Evolutionary conservation across 1,140 invertebrate genomes (phyloP).

Genomic region (Tetraneura akinire): DNA sequence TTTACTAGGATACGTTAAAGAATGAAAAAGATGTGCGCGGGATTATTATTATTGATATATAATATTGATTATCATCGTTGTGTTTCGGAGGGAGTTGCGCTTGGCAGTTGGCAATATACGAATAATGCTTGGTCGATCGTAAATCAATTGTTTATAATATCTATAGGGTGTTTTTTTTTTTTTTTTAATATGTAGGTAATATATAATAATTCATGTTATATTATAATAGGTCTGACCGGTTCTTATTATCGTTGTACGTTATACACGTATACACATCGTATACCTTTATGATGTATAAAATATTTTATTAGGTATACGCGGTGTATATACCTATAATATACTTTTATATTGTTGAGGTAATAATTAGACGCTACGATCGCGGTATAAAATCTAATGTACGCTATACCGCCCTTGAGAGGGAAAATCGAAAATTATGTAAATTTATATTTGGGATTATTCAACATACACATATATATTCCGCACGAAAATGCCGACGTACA

Average conservation of each 20-base stretch:
- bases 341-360: neutral
- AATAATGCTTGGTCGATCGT: too few relatives aligned
- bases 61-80: neutral
- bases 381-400: neutral
- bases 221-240: slow-evolving; percentile 6
- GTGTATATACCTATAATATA: too few relatives aligned
- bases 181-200: too few relatives aligned
- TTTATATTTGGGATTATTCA: neutral
- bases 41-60: too few relatives aligned
- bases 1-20: too few relatives aligned
- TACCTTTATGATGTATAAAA: neutral
- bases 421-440: slow-evolving; percentile 16
- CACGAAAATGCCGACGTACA: neutral
- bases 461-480: too few relatives aligned
- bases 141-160: slow-evolving; percentile 37
- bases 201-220: neutral
- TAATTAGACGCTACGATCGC: slow-evolving; percentile 13
- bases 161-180: neutral
- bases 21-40: too few relatives aligned
- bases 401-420: neutral
- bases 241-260: too few relatives aligned
- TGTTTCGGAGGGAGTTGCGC: neutral
- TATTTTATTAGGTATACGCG: too few relatives aligned
- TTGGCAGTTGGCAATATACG: too few relatives aligned
- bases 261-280: neutral